Percentiles rank a stretch among this genome's conserved stretches.
phyloP scores from a whole-genome alignment of 1,140 invertebrate genomes.

The Colletes latitarsis region DNA sequence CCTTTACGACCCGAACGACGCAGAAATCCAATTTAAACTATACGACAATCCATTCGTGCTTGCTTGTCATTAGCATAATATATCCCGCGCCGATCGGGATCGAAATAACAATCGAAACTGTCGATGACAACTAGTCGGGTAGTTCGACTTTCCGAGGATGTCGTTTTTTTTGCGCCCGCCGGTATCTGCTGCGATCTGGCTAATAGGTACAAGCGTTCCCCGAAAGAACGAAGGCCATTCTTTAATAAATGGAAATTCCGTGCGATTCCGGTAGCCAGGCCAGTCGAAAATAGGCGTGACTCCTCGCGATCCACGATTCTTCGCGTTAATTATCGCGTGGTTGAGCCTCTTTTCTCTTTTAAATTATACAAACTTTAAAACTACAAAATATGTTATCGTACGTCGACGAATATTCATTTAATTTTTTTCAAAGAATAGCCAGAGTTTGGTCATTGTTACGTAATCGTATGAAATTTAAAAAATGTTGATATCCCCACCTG shows the following conservation, averaged over 20 bases:
- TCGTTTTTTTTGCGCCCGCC: background rate
- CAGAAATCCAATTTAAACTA: conserved; percentile 16
- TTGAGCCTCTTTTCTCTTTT: too few species aligned
- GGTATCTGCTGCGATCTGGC: conserved; percentile 46
- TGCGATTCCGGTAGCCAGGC: background rate
- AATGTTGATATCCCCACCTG: too few species aligned
- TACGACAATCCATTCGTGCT: conserved; percentile 9
- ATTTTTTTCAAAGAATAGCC: too few species aligned
- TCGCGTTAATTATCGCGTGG: background rate
- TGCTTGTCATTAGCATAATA: conserved; percentile 37
- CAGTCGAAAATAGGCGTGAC: background rate
- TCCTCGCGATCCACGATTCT: background rate
- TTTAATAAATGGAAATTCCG: conserved; percentile 56
- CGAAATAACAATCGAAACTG: background rate
- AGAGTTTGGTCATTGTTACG: too few species aligned
- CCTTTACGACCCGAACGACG: conserved; percentile 18
- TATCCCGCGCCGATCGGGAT: conserved; percentile 13
- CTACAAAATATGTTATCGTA: too few species aligned
- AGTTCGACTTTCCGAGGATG: conserved; percentile 19
- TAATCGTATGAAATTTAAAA: too few species aligned
- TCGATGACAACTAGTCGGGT: background rate
- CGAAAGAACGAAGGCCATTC: background rate
- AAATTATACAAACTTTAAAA: too few species aligned
- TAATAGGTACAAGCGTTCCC: conserved; percentile 54
- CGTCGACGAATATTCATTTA: too few species aligned